Evolutionary conservation across 2,888 invertebrate species (phyloP).

Genomic region (Macaria notata): DNA sequence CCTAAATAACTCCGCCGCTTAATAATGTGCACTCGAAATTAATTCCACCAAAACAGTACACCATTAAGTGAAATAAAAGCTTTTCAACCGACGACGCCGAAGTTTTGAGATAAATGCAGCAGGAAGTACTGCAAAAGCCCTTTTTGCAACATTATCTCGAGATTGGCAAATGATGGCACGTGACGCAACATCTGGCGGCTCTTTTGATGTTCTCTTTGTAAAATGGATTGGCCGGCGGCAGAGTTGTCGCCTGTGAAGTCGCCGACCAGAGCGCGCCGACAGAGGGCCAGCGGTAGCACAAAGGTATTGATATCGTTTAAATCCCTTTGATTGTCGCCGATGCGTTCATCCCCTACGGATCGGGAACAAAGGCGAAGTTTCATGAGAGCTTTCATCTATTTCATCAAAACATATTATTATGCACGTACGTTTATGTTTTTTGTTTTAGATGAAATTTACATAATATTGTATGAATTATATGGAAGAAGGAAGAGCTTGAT

Average conservation of each 20-base stretch:
- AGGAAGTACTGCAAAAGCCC: constrained; percentile 17
- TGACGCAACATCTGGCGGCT: constrained; percentile 61
- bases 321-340: constrained; percentile 70
- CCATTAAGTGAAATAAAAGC: background rate
- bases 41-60: too few relatives aligned
- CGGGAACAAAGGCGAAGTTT: constrained; percentile 26
- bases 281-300: constrained; percentile 73
- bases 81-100: background rate
- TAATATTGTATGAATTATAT: constrained; percentile 14
- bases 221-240: constrained; percentile 63
- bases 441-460: constrained; percentile 6
- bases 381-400: constrained; percentile 22
- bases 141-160: constrained; percentile 34
- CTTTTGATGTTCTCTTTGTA: constrained; percentile 68
- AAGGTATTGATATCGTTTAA: constrained; percentile 77
- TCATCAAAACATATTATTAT: constrained; percentile 8
- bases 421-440: background rate
- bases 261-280: constrained; percentile 63
- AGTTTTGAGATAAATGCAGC: constrained; percentile 3
- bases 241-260: constrained; percentile 60
- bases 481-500: constrained; percentile 31
- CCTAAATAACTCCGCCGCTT: too few relatives aligned
- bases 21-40: too few relatives aligned
- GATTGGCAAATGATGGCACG: constrained; percentile 59
- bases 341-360: constrained; percentile 55